Conservation (phyloP, 2,797 vertebrate species). For the Poeciliopsis gracilis region DNA sequence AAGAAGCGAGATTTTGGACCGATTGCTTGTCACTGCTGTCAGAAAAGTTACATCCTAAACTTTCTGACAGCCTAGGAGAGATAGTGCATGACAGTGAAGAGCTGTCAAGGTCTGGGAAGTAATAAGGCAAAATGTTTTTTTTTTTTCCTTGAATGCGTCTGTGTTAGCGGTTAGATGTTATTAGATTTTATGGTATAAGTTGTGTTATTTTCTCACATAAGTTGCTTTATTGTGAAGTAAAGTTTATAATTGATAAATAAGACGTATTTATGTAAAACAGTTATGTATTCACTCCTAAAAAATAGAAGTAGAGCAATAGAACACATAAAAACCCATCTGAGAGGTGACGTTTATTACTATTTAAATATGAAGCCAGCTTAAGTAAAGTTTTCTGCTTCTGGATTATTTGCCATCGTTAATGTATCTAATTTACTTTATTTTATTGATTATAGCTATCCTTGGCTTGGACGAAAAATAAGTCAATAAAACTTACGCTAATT, state of each 20-base stretch:
- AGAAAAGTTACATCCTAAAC: neutral
- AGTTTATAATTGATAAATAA: neutral
- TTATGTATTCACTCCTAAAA: neutral
- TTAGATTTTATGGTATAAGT: neutral
- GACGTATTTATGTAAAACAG: neutral
- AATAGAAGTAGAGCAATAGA: neutral
- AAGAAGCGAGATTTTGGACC: neutral
- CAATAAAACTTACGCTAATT: neutral
- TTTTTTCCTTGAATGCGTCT: neutral
- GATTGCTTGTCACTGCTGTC: neutral
- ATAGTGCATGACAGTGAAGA: conserved; percentile 2
- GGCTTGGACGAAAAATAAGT: neutral
- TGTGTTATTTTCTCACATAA: neutral
- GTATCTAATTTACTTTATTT: neutral
- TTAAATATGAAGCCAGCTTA: neutral
- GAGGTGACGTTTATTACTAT: too few species aligned
- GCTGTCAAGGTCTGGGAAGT: neutral
- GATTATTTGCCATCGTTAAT: neutral
- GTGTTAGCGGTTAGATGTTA: neutral
- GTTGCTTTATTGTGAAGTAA: neutral
- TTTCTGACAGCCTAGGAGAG: neutral
- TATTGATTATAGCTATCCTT: neutral
- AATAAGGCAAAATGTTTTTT: neutral
- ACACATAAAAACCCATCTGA: neutral
- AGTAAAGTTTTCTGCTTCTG: neutral